phyloP scores from a whole-genome alignment of 2,797 vertebrate species.

The Orestias chungarensis region DNA sequence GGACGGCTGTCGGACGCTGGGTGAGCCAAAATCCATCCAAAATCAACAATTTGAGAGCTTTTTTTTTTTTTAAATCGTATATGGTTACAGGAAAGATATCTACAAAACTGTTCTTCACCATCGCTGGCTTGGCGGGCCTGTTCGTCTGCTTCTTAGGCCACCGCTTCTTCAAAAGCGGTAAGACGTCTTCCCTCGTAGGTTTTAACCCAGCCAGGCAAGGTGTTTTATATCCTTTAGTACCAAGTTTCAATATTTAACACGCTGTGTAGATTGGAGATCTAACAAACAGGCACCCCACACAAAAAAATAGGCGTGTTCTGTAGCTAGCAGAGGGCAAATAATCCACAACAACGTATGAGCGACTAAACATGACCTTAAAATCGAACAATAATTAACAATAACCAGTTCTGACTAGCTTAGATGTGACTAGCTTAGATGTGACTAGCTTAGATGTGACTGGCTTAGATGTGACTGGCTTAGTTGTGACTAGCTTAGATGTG shows the following conservation, averaged over 20 bases:
- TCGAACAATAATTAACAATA: too few relatives aligned
- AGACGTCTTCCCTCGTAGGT: constrained; percentile 31
- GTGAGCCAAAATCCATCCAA: constrained; percentile 81
- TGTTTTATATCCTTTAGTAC: neutral
- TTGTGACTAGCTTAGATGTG: too few relatives aligned
- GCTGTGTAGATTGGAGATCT: neutral
- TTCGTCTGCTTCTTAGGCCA: constrained; percentile 94
- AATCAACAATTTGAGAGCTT: neutral
- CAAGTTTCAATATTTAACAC: neutral
- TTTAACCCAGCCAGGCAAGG: neutral
- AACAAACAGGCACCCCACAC: neutral
- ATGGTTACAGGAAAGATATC: constrained; percentile 82
- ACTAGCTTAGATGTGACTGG: too few relatives aligned
- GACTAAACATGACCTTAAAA: too few relatives aligned
- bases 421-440: too few relatives aligned
- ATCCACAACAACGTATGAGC: too few relatives aligned
- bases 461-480: too few relatives aligned
- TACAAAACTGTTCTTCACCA: constrained; percentile 91
- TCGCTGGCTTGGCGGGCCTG: constrained; percentile 86
- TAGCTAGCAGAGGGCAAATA: too few relatives aligned
- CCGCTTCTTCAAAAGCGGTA: constrained; percentile 95
- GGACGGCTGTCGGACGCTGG: constrained; percentile 84
- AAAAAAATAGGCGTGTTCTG: neutral
- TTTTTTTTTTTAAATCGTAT: neutral
- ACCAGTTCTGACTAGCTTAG: too few relatives aligned